These are phyloP conservation scores for Tetragonula clypearis DNA, from an alignment of 1,140 invertebrate genomes.

Conservation along the genomic window DNA sequence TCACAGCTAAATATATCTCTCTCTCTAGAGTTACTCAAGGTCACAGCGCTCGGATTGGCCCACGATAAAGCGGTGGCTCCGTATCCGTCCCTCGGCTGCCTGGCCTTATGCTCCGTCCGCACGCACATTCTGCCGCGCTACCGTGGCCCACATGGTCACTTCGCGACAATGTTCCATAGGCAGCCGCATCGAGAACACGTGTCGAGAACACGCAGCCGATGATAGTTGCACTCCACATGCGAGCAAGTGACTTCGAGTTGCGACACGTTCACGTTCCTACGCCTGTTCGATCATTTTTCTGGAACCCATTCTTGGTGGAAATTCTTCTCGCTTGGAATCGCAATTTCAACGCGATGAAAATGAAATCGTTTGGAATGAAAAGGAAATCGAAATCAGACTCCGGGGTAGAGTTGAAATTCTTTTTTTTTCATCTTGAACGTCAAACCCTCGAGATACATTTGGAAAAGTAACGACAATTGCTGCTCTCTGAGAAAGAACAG, in stretches of 20 bases:
- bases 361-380: too few species aligned
- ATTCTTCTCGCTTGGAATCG: not conserved
- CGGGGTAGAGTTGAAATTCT: not conserved
- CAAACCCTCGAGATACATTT: not conserved
- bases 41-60: constrained; percentile 76
- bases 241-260: constrained; percentile 29
- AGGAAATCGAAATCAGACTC: too few species aligned
- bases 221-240: constrained; percentile 39
- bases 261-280: constrained; percentile 26
- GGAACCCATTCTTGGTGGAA: not conserved
- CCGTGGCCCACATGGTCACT: constrained; percentile 48
- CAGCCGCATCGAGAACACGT: constrained; percentile 46
- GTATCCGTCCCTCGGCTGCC: constrained; percentile 51
- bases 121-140: not conserved
- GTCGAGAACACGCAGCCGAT: constrained; percentile 33
- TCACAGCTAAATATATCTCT: constrained; percentile 78
- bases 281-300: constrained; percentile 31
- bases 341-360: not conserved
- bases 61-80: constrained; percentile 73
- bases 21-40: constrained; percentile 77
- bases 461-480: not conserved
- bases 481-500: too few species aligned
- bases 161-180: constrained; percentile 34
- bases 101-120: constrained; percentile 44
- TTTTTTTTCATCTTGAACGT: not conserved